Percentiles rank a stretch among this genome's conserved stretches.
phyloP scores from a whole-genome alignment of 2,113 vertebrate genomes.

The Beaufortia kweichowensis region DNA sequence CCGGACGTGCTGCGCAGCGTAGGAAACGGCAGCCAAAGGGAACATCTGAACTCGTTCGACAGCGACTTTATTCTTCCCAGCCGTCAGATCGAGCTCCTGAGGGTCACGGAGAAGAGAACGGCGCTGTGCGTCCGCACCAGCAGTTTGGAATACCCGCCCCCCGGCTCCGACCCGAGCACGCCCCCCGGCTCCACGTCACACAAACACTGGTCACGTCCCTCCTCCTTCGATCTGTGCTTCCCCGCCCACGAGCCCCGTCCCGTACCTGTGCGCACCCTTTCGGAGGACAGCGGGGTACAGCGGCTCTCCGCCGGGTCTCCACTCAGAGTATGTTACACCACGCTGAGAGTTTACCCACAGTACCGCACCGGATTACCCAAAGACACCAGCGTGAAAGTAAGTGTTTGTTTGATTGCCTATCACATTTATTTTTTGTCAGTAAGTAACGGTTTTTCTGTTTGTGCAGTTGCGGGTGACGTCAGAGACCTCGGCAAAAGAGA shows the following conservation, averaged over 20 bases:
- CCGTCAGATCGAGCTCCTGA: conserved; percentile 86
- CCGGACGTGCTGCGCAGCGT: conserved; percentile 79
- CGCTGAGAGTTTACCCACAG: conserved; percentile 82
- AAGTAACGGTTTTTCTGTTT: conserved; percentile 26
- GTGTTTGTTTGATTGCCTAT: no score
- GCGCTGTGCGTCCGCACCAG: conserved; percentile 88
- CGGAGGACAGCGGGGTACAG: conserved; percentile 78
- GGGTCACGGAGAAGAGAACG: conserved; percentile 87
- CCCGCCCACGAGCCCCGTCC: conserved; percentile 48
- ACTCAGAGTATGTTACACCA: conserved; percentile 73
- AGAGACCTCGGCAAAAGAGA: conserved; percentile 78
- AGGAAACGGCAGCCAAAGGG: conserved; percentile 50
- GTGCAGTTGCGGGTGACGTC: conserved; percentile 80
- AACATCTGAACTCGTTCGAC: conserved; percentile 74
- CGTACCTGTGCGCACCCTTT: conserved; percentile 68
- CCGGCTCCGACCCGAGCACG: conserved; percentile 50
- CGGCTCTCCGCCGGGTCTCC: conserved; percentile 65
- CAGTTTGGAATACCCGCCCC: conserved; percentile 85
- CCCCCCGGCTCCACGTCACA: conserved; percentile 59
- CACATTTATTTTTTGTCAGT: no score
- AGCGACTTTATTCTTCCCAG: conserved; percentile 89
- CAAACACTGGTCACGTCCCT: conserved; percentile 73
- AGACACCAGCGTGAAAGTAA: conserved; percentile 88
- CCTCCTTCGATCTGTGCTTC: conserved; percentile 80
- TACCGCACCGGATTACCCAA: conserved; percentile 85